Evolutionary conservation across 2,888 invertebrate species (phyloP).

Genomic region (Periphyllus acericola): DNA sequence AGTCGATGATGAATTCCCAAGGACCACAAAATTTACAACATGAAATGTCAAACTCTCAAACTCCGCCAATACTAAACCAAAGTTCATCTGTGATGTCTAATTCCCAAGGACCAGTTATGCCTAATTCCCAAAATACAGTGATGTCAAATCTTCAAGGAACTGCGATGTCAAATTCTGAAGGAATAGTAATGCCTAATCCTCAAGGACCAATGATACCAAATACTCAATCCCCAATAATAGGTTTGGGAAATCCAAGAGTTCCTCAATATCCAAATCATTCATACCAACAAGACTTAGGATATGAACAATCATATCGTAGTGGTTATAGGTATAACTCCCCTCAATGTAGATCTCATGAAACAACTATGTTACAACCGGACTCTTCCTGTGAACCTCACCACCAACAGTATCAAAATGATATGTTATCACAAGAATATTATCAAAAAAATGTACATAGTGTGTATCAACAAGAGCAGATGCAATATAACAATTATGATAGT

Average conservation of each 20-base stretch:
- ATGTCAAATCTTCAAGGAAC: constrained; percentile 53
- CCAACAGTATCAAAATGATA: constrained; percentile 53
- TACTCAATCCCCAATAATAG: constrained; percentile 35
- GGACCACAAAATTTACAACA: constrained; percentile 42
- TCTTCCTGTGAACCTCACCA: constrained; percentile 51
- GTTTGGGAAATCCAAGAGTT: constrained; percentile 50
- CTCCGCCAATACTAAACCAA: constrained; percentile 25
- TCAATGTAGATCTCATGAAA: constrained; percentile 60
- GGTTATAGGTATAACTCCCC: constrained; percentile 53
- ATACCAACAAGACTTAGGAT: constrained; percentile 46
- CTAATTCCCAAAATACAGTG: constrained; percentile 30
- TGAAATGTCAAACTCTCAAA: constrained; percentile 30
- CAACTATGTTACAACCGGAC: constrained; percentile 39
- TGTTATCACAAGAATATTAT: constrained; percentile 35
- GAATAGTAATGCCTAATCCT: constrained; percentile 35
- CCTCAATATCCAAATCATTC: constrained; percentile 50
- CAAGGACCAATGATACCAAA: constrained; percentile 51
- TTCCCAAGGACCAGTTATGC: constrained; percentile 39
- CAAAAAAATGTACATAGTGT: constrained; percentile 40
- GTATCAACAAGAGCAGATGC: constrained; percentile 51
- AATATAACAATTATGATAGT: constrained; percentile 56
- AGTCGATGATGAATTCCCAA: constrained; percentile 34
- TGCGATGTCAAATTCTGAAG: constrained; percentile 30
- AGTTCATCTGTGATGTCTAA: constrained; percentile 54
- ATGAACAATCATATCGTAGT: constrained; percentile 52